Base-by-base conservation (phyloP, 2,797 vertebrate genomes). In the Steatocranus sp. region DNA sequence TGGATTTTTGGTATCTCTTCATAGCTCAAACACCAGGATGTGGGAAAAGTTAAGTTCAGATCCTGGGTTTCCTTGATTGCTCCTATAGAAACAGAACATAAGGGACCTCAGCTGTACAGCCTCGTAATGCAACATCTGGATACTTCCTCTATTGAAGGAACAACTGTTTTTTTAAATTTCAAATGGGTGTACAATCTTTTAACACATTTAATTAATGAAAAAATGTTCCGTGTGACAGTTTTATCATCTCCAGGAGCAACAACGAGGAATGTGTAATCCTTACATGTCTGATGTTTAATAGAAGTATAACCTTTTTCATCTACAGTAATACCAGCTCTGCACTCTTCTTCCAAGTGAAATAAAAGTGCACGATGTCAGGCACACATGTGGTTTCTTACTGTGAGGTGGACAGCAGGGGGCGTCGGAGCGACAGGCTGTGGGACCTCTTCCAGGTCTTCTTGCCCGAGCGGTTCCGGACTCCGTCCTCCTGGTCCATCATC, bases 401-500 rank as follows among this genome's bases (percentile, higher is more conserved):
- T 54, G 98, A 97, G 80, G 93, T 79, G 79, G 97, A 96, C 61
- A 99, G 97, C 25, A 96, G 97, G 25, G 98, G 98, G 87, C 97
- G 95, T 73, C 97, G 96, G 63, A 99, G 94, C 3, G 97, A 97
- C 87, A 99, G 95, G 88, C 97, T 98, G 95, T 98, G 97, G 92
- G 96, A 98, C 82, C 97, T 95, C 90, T 98, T 99, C 97, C 98
- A 98, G 49, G 93, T 94, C 91, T 97, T 98, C 92, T 97, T 98
- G 92, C 98, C 99, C 30, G 97, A 97, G 75, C 98, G 97, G 94
- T 99, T 99, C 15, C 97, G 95, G 5, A 99, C 97, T 0, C 98
- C 98, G 0, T 99, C 98, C 0, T 99, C 98, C 95, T 98, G 97
- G 95, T 99, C 98, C 98, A 99, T 99, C 98, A 99, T 99, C 96